A percentile compares a stretch with the other conserved stretches of the same genome.
phyloP scores from a whole-genome alignment of 92 coral and sea anemone genomes.

The Epizoanthus scotinus region DNA sequence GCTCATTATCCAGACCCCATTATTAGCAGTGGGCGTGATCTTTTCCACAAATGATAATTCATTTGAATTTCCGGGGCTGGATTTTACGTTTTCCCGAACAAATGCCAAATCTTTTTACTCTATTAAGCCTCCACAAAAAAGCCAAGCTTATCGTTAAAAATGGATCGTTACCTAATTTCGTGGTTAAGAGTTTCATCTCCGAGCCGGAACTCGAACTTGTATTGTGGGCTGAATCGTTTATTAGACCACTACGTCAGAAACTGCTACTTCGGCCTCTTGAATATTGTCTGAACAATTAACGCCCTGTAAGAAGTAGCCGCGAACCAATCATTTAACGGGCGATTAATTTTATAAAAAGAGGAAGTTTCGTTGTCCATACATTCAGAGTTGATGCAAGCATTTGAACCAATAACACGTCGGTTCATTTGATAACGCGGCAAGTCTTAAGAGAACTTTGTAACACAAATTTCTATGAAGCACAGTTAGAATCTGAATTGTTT shows the following conservation, averaged over 20 bases:
- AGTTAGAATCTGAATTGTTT: slow-evolving; percentile 47
- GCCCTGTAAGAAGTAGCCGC: slow-evolving; percentile 91
- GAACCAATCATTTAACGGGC: slow-evolving; percentile 75
- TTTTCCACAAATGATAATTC: slow-evolving; percentile 60
- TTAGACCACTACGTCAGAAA: slow-evolving; percentile 32
- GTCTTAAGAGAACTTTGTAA: slow-evolving; percentile 28
- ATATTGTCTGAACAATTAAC: slow-evolving; percentile 90
- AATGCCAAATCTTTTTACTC: slow-evolving; percentile 46
- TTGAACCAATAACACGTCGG: slow-evolving; percentile 50
- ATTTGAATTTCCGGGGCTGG: slow-evolving; percentile 81
- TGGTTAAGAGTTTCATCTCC: slow-evolving; percentile 16
- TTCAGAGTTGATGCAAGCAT: slow-evolving; percentile 62
- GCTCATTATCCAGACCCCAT: slow-evolving; percentile 39
- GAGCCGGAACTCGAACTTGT: slow-evolving; percentile 55
- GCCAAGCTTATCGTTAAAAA: slow-evolving; percentile 14
- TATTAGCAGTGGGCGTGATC: slow-evolving; percentile 75
- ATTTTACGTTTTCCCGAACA: slow-evolving; percentile 49
- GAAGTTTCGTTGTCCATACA: slow-evolving; percentile 64
- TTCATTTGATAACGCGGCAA: slow-evolving; percentile 44
- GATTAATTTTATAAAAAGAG: slow-evolving; percentile 64
- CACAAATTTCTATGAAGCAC: slow-evolving; percentile 43
- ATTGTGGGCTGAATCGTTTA: slow-evolving; percentile 33
- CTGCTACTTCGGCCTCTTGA: slow-evolving; percentile 49
- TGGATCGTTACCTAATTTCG: slow-evolving; percentile 40
- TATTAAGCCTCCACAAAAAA: slow-evolving; percentile 1